These are phyloP conservation scores for Astyanax mexicanus DNA, from an alignment of 2,797 vertebrate species.

Conservation along the genomic window DNA sequence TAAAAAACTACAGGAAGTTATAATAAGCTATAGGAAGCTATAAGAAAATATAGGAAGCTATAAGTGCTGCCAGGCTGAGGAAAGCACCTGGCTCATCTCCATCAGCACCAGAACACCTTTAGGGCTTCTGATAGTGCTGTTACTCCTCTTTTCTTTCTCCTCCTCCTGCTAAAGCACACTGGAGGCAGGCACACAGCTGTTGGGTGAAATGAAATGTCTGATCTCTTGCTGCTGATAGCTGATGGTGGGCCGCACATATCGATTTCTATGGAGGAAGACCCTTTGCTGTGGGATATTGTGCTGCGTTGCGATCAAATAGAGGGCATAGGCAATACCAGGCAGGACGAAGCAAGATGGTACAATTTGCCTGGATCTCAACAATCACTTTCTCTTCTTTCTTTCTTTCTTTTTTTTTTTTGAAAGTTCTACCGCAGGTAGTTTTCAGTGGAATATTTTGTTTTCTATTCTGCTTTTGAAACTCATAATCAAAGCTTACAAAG, in stretches of 20 bases:
- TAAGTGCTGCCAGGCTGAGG: background rate
- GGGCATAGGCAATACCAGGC: background rate
- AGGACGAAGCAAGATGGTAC: background rate
- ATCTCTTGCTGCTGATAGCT: slow-evolving; percentile 34
- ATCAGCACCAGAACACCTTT: background rate
- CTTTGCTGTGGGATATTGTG: slow-evolving; percentile 28
- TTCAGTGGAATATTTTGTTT: background rate
- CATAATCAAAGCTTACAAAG: no score
- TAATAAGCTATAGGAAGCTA: no score
- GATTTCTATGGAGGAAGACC: slow-evolving; percentile 25
- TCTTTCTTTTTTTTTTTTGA: no score
- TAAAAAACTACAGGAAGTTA: no score
- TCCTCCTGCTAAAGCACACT: slow-evolving; percentile 5
- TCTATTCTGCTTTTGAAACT: background rate
- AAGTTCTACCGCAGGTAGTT: background rate
- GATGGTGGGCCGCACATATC: slow-evolving; percentile 15
- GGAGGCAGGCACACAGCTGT: slow-evolving; percentile 28
- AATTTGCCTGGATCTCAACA: slow-evolving; percentile 6
- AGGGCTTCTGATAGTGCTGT: background rate
- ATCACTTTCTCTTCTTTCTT: background rate
- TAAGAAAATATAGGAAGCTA: no score
- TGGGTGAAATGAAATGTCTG: slow-evolving; percentile 61
- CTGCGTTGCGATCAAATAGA: slow-evolving; percentile 30
- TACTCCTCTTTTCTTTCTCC: background rate
- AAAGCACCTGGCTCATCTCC: slow-evolving; percentile 4